phyloP scores from a whole-genome alignment of 2,113 vertebrate genomes.

The Myrmecophaga tridactyla region DNA sequence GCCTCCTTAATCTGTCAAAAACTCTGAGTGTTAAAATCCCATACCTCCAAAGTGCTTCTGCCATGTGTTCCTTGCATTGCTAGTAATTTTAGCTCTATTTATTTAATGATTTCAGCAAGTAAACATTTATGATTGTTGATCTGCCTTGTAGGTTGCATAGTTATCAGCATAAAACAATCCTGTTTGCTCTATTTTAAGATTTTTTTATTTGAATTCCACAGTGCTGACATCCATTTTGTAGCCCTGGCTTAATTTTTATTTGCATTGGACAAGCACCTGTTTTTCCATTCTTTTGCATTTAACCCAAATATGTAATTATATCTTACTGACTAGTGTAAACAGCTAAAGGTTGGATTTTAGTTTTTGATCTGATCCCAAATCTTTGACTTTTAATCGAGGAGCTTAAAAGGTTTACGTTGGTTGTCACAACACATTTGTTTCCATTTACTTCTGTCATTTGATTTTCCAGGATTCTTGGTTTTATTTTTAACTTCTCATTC shows the following conservation, averaged over 20 bases:
- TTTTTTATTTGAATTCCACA: not conserved
- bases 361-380: not conserved
- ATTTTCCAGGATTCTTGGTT: not conserved
- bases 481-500: not conserved
- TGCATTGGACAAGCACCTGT: not conserved
- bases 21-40: not conserved
- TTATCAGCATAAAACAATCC: conserved; percentile 50
- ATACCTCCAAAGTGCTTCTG: not conserved
- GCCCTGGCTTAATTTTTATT: conserved; percentile 10
- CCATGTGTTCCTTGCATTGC: not conserved
- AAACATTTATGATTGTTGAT: conserved; percentile 55
- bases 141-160: conserved; percentile 18
- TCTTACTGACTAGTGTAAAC: not conserved
- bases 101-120: conserved; percentile 43
- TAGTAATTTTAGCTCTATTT: conserved; percentile 33
- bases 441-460: not conserved
- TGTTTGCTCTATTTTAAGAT: conserved; percentile 46
- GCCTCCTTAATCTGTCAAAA: not conserved
- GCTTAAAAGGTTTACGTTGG: not conserved
- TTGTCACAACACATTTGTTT: not conserved
- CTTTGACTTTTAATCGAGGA: not conserved
- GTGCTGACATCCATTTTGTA: not conserved
- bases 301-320: not conserved
- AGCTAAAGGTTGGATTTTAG: not conserved
- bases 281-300: conserved; percentile 11